Evolutionary conservation across 2,888 invertebrate species (phyloP), one percentile per base, ranked within the genome.

Genomic region (Plutella xylostella): DNA sequence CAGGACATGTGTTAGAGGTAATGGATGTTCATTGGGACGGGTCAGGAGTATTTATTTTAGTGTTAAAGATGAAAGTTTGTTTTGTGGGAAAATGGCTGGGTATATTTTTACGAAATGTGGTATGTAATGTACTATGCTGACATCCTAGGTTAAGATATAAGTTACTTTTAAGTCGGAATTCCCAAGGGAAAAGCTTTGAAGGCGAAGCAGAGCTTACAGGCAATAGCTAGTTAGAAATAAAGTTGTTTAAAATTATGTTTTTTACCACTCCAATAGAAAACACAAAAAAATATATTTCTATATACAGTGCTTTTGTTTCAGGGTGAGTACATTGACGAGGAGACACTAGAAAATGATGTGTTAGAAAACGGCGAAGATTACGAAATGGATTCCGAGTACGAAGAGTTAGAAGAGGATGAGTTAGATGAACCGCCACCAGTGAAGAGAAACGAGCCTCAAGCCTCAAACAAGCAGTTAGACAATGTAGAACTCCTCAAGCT

Each of bases 251-350:
- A n/a, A n/a, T n/a, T n/a, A n/a, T n/a, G n/a, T n/a, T n/a, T n/a
- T n/a, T n/a, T n/a, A n/a, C n/a, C n/a, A n/a, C n/a, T n/a, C n/a
- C n/a, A n/a, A n/a, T n/a, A n/a, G n/a, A n/a, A n/a, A n/a, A n/a
- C n/a, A n/a, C n/a, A n/a, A n/a, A n/a, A n/a, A n/a, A n/a, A n/a
- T n/a, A n/a, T n/a, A n/a, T n/a, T n/a, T n/a, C n/a, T n/a, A n/a
- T n/a, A n/a, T n/a, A n/a, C n/a, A n/a, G n/a, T n/a, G n/a, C 28
- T 46, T 48, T 40, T 30, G 43, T 53, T 55, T 28, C 56, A 83
- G 83, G 80, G 80, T 5, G 83, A 83, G 64, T 83, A 83, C 53
- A 82, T 83, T 49, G 83, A 83, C 43, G 83, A 83, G 54, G 80
- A 82, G 21, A 70, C 75, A 2, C 51, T 79, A 42, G 74, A 54